Conservation (phyloP, 2,113 vertebrate species). For the Rhinogobius similis region DNA sequence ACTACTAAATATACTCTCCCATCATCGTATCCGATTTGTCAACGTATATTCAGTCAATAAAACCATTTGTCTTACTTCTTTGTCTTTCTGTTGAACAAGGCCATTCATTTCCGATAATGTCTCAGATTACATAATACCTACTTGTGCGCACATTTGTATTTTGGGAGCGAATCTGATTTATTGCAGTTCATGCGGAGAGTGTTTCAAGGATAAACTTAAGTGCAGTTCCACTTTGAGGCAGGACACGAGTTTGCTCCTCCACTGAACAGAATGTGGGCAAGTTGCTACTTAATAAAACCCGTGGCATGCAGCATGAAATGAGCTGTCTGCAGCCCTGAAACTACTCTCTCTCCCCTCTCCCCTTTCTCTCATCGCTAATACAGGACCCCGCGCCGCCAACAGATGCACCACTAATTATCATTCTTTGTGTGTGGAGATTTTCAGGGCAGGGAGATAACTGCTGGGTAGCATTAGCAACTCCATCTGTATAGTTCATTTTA, state of each 20-base stretch:
- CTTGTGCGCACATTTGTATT: not conserved
- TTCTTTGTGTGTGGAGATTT: slow-evolving; percentile 22
- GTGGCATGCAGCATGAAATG: slow-evolving; percentile 27
- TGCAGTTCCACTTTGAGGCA: slow-evolving; percentile 2
- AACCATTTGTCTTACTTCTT: not conserved
- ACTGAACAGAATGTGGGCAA: slow-evolving; percentile 1
- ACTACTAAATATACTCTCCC: no score
- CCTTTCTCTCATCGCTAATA: slow-evolving; percentile 28
- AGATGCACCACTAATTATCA: slow-evolving; percentile 32
- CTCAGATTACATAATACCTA: not conserved
- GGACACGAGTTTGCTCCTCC: not conserved
- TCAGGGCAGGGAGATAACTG: slow-evolving; percentile 40
- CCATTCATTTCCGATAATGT: not conserved
- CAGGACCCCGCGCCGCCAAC: slow-evolving; percentile 17
- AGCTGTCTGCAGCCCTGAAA: slow-evolving; percentile 24
- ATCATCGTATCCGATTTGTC: not conserved
- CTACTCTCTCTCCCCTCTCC: not conserved
- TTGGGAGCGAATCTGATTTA: not conserved
- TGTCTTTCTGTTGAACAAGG: not conserved
- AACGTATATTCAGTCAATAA: not conserved
- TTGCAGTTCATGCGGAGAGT: not conserved
- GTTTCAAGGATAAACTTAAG: slow-evolving; percentile 8
- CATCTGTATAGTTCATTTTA: slow-evolving; percentile 45
- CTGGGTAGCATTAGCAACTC: slow-evolving; percentile 45
- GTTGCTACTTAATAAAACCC: slow-evolving; percentile 28